Conservation (phyloP, 2,888 invertebrate genomes). For the Drosophila testacea region DNA sequence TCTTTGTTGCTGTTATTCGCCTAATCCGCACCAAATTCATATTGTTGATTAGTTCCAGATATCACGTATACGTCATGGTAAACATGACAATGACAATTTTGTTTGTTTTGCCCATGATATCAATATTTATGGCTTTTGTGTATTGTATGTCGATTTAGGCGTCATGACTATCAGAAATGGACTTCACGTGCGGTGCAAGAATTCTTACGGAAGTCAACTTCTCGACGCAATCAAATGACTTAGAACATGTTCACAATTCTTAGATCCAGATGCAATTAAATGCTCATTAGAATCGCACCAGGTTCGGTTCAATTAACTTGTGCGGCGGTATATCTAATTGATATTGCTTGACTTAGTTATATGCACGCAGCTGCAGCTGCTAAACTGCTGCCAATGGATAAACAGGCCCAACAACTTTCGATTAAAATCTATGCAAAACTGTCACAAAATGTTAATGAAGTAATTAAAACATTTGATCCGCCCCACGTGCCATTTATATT, state of each 20-base stretch:
- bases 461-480: slow-evolving; percentile 40
- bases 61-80: slow-evolving; percentile 65
- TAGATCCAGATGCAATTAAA: slow-evolving; percentile 54
- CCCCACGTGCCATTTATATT: slow-evolving; percentile 1
- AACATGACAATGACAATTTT: slow-evolving; percentile 62
- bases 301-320: slow-evolving; percentile 11
- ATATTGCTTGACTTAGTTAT: slow-evolving; percentile 19
- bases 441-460: slow-evolving; percentile 61
- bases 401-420: slow-evolving; percentile 34
- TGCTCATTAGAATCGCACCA: slow-evolving; percentile 40
- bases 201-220: slow-evolving; percentile 44
- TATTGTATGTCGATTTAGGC: slow-evolving; percentile 25
- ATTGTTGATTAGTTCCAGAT: slow-evolving; percentile 59
- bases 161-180: slow-evolving; percentile 42
- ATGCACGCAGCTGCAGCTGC: slow-evolving; percentile 31
- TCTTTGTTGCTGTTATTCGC: slow-evolving; percentile 13
- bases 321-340: slow-evolving; percentile 26
- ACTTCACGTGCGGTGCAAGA: slow-evolving; percentile 21
- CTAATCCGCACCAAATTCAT: slow-evolving; percentile 44
- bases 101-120: slow-evolving; percentile 31
- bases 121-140: slow-evolving; percentile 13
- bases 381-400: not conserved
- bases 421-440: slow-evolving; percentile 46
- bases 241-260: slow-evolving; percentile 1
- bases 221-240: slow-evolving; percentile 9